Base-by-base conservation (phyloP, 2,888 invertebrate species). In the Philereme transversata region DNA sequence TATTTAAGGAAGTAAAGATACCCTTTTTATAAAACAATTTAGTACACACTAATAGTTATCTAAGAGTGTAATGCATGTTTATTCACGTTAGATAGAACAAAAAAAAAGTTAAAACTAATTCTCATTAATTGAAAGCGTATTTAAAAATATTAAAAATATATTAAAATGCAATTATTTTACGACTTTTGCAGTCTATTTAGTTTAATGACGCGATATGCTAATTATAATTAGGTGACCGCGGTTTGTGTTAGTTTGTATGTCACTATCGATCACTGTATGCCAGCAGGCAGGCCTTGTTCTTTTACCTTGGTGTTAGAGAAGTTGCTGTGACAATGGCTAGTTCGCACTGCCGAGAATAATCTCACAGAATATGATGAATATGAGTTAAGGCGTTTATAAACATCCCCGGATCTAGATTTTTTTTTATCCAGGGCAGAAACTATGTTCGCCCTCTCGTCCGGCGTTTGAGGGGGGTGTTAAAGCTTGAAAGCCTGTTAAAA, bases 11-110 rank as follows among this genome's bases (percentile, higher is more conserved):
- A 78, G 70, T 72, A 71, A 81, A 78, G 77, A 79, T 75, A 73
- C 74, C 82, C 78, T 87, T 87, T 88, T 88, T 86, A 83, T 40
- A 83, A 83, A 77, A 78, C 51, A 45, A 50, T 80, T 81, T 86
- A 87, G 86, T 84, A 83, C 83, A 84, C 84, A 82, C 80, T 84
- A 81, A 84, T 81, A 77, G 74, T 72, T 82, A 79, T 73, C 74
- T 82, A 79, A 82, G 76, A 75, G 79, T 84, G 78, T 86, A 83
- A 77, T 81, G 84, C 81, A 79, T 86, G 82, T 86, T 78, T 87
- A 85, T 83, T 86, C 83, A 82, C 78, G 62, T 82, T 89, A 89
- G 86, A 81, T 90, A 87, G 87, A 84, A 73, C 75, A 77, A 81
- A 87, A 83, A 82, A 83, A 77, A 78, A 73, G 76, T 78, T 72